phyloP scores from a whole-genome alignment of 2,797 vertebrate species.

The Danio jaintianensis region DNA sequence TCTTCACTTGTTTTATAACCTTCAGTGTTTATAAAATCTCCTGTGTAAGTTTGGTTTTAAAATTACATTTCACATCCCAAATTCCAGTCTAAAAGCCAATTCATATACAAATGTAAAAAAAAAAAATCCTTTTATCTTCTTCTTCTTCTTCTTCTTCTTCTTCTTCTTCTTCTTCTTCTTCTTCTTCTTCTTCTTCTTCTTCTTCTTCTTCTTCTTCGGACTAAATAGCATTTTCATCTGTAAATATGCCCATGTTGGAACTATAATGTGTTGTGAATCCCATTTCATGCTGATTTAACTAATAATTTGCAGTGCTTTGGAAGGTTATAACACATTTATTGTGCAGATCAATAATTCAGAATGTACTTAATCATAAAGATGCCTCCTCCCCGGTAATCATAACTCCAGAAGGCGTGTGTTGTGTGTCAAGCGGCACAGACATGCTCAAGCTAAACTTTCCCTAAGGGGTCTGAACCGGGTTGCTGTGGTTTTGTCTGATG shows the following conservation, averaged over 20 bases:
- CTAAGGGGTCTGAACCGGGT: constrained; percentile 58
- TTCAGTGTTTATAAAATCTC: too few relatives aligned
- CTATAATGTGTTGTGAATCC: neutral
- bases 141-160: too few relatives aligned
- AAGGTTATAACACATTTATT: neutral
- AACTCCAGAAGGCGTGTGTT: constrained; percentile 28
- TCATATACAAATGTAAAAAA: too few relatives aligned
- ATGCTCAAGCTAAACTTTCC: constrained; percentile 64
- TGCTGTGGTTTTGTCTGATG: constrained; percentile 57
- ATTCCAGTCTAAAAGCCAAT: too few relatives aligned
- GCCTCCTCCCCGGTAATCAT: constrained; percentile 1
- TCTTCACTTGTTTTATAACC: too few relatives aligned
- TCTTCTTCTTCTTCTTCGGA: too few relatives aligned
- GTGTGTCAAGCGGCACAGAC: constrained; percentile 54
- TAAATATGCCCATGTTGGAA: neutral
- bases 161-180: too few relatives aligned
- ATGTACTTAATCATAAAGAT: neutral
- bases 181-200: too few relatives aligned
- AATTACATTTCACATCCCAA: too few relatives aligned
- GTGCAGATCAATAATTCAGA: neutral
- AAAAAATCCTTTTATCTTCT: too few relatives aligned
- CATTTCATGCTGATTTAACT: neutral
- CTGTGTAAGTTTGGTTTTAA: too few relatives aligned
- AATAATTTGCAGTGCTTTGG: neutral
- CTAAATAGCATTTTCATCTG: too few relatives aligned